phyloP scores from a whole-genome alignment of 2,888 invertebrate genomes.

The Troides helena region DNA sequence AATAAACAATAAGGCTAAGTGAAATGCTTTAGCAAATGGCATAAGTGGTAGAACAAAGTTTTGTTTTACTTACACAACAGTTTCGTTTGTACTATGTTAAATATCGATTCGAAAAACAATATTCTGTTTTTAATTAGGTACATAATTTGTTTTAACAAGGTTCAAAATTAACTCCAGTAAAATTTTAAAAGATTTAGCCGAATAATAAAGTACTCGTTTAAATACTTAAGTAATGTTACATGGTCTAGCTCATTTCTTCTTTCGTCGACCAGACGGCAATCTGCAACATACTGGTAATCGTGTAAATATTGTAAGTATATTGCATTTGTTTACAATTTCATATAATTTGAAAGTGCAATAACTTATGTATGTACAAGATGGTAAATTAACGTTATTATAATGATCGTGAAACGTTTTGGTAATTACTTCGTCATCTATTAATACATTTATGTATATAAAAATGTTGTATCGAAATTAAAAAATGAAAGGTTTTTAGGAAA shows the following conservation, averaged over 20 bases:
- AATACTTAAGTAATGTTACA: constrained; percentile 14
- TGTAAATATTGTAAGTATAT: constrained; percentile 19
- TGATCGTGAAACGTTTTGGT: background rate
- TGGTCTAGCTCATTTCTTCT: constrained; percentile 45
- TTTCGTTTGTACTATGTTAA: too few species aligned
- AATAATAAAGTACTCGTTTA: background rate
- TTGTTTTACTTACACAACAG: background rate
- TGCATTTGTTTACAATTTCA: constrained; percentile 6
- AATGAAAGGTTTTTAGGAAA: background rate
- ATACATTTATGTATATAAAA: background rate
- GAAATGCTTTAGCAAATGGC: constrained; percentile 32
- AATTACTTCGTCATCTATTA: background rate
- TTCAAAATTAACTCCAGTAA: background rate
- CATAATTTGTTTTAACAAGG: background rate
- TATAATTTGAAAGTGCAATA: background rate
- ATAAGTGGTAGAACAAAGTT: background rate
- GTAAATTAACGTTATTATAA: constrained; percentile 9
- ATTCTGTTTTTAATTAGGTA: too few species aligned
- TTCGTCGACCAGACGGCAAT: constrained; percentile 56
- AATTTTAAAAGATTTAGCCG: background rate
- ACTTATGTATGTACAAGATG: constrained; percentile 6
- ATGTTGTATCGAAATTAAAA: background rate
- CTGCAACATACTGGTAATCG: constrained; percentile 61
- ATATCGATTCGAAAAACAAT: too few species aligned
- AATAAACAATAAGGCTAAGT: constrained; percentile 35